Conservation (phyloP, 2,113 vertebrate genomes). For the Hippolais icterina region DNA sequence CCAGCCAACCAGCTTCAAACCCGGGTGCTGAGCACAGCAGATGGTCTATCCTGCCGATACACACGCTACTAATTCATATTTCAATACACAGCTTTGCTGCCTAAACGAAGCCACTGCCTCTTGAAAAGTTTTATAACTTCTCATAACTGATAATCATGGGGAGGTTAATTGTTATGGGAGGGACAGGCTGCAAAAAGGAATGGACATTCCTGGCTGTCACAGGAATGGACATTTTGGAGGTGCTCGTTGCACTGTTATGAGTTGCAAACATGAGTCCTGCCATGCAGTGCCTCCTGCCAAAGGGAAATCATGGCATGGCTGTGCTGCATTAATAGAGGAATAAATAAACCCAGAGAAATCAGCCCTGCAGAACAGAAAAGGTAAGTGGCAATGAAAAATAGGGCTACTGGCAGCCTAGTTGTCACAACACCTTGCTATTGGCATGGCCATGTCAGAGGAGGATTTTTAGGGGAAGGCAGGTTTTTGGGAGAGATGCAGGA, state of each 20-base stretch:
- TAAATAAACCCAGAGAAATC: not conserved
- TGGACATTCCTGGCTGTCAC: not conserved
- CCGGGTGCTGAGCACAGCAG: conserved; percentile 62
- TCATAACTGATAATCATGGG: not conserved
- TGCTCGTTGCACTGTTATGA: not conserved
- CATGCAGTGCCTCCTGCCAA: not conserved
- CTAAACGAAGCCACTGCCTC: conserved; percentile 16
- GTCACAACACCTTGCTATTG: not conserved
- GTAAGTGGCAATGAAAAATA: not conserved
- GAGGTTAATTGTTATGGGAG: not conserved
- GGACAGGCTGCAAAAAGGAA: not conserved
- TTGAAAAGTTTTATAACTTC: conserved; percentile 41
- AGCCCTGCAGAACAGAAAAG: not conserved
- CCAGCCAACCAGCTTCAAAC: conserved; percentile 69
- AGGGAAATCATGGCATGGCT: not conserved
- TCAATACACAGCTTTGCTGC: conserved; percentile 52
- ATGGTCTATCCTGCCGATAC: conserved; percentile 63
- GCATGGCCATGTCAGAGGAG: not conserved
- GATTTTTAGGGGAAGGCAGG: not conserved
- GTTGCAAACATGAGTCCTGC: not conserved
- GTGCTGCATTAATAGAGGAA: not conserved
- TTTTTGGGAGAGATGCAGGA: not conserved
- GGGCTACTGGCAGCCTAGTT: not conserved
- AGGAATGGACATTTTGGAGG: not conserved
- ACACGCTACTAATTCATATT: conserved; percentile 59